phyloP scores from a whole-genome alignment of 2,113 vertebrate genomes.

The Trichechus manatus region DNA sequence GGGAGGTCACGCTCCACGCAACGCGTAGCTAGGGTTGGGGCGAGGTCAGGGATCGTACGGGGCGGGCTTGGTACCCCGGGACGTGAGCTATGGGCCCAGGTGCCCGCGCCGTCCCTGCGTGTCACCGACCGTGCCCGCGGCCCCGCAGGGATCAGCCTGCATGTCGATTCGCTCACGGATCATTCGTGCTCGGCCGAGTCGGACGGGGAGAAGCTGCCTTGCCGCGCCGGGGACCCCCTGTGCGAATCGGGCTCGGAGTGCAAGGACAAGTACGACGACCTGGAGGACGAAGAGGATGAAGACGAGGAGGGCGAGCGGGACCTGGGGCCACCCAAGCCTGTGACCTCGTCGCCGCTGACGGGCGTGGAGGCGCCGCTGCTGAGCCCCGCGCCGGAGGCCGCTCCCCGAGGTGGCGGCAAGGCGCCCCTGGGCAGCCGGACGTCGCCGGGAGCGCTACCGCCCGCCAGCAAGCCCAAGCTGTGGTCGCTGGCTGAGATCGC shows the following conservation, averaged over 20 bases:
- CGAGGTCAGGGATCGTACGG: rapidly evolving
- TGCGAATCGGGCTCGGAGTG: conserved; percentile 91
- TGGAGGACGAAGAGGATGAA: conserved; percentile 89
- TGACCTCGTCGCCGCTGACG: conserved; percentile 94
- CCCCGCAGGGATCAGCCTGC: conserved; percentile 95
- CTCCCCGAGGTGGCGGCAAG: conserved; percentile 89
- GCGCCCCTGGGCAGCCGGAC: conserved; percentile 91
- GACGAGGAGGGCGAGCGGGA: conserved; percentile 83
- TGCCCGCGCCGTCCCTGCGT: neutral
- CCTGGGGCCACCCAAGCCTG: conserved; percentile 90
- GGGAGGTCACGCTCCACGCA: neutral
- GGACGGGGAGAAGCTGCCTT: conserved; percentile 94
- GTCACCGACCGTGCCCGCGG: neutral
- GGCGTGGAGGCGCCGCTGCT: conserved; percentile 94
- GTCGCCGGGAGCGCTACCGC: conserved; percentile 90
- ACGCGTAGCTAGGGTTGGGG: neutral
- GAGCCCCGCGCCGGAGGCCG: conserved; percentile 90
- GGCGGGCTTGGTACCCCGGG: neutral
- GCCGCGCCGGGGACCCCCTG: conserved; percentile 89
- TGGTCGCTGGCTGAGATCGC: conserved; percentile 99
- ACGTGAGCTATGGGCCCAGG: neutral
- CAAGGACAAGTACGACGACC: conserved; percentile 91
- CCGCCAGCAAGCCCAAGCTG: conserved; percentile 94
- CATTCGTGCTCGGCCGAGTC: conserved; percentile 97
- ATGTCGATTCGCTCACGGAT: conserved; percentile 97